Percentiles rank a stretch among this genome's conserved stretches.
Evolutionary conservation across 2,888 invertebrate genomes (phyloP).

Genomic region (Willowsia nigromaculata): DNA sequence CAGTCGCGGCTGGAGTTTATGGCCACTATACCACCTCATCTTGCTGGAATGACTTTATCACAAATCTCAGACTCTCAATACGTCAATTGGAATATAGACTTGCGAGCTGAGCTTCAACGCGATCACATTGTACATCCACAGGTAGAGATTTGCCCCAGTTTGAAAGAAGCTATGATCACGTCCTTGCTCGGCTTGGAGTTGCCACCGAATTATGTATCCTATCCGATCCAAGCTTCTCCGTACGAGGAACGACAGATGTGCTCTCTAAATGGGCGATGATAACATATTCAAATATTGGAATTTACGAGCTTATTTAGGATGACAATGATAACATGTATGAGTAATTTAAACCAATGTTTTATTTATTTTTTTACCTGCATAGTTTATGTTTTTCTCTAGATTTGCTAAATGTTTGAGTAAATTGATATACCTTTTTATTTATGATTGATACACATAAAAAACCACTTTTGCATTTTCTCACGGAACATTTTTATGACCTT

Average conservation of each 20-base stretch:
- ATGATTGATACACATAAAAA: no score
- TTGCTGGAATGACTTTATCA: slow-evolving; percentile 29
- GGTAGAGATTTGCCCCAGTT: slow-evolving; percentile 20
- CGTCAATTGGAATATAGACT: slow-evolving; percentile 45
- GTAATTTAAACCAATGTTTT: no score
- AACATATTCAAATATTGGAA: neutral
- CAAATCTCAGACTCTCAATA: slow-evolving; percentile 42
- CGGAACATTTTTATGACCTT: no score
- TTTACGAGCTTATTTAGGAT: neutral
- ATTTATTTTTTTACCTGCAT: no score
- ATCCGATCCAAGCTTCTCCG: slow-evolving; percentile 16
- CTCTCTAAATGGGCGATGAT: neutral
- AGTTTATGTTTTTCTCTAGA: no score
- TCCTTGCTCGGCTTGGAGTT: neutral
- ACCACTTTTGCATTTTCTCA: no score
- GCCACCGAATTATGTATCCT: neutral
- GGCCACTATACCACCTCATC: neutral
- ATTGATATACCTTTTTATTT: no score
- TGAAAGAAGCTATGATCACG: neutral
- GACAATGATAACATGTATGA: no score
- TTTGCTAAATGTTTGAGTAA: no score
- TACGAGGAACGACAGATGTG: neutral
- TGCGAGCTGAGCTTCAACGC: neutral
- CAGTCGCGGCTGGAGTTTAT: slow-evolving; percentile 26
- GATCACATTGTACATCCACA: slow-evolving; percentile 49